These are phyloP conservation scores for Platyscapa corneri DNA, from an alignment of 1,140 invertebrate genomes.

Conservation along the genomic window DNA sequence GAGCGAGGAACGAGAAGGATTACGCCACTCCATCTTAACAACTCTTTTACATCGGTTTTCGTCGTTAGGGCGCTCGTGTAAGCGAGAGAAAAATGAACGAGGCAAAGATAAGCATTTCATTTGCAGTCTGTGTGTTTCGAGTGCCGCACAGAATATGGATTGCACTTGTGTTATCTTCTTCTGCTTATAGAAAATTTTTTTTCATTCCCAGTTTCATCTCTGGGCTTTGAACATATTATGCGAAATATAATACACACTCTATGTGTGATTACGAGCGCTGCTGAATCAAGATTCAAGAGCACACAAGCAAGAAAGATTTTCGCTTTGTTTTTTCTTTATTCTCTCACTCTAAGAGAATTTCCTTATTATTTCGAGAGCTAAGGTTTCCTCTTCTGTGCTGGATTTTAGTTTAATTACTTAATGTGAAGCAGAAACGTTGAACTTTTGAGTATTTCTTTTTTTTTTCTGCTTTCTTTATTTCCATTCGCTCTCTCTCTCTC, in stretches of 20 bases:
- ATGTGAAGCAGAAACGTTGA: conserved; percentile 13
- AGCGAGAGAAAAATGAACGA: background rate
- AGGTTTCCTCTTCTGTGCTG: background rate
- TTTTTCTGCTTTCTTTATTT: too few relatives aligned
- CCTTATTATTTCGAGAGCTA: conserved; percentile 29
- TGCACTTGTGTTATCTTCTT: background rate
- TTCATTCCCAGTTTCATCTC: background rate
- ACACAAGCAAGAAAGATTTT: background rate
- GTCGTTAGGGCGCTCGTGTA: background rate
- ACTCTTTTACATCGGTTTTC: background rate
- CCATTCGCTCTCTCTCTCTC: too few relatives aligned
- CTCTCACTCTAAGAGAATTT: conserved; percentile 25
- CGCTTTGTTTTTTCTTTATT: background rate
- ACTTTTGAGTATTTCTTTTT: too few relatives aligned
- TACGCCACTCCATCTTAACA: background rate
- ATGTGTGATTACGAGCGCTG: background rate
- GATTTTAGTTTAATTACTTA: conserved; percentile 47
- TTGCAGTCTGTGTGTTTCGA: background rate
- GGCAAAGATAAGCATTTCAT: background rate
- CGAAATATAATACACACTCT: background rate
- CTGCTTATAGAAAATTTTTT: background rate
- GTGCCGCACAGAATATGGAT: background rate
- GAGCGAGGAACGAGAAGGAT: background rate
- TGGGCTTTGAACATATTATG: conserved; percentile 6
- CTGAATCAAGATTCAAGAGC: background rate